Base-by-base conservation (phyloP, 2,113 vertebrate genomes). In the Actenoides lindsayi region DNA sequence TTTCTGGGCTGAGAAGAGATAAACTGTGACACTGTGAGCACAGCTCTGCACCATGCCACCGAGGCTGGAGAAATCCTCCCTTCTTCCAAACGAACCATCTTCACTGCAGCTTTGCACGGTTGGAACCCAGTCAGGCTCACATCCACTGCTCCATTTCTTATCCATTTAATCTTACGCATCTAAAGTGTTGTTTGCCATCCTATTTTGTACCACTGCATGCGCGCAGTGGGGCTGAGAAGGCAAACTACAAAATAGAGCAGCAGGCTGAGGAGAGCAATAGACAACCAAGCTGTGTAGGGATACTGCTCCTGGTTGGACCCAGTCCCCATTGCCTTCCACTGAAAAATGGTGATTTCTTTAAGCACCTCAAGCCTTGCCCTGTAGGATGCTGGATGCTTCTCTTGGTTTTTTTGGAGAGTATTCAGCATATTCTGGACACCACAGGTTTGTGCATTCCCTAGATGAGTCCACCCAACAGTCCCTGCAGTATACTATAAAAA, bases 121-220 rank as follows among this genome's bases (percentile, higher is more conserved):
- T 35, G n/a, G 6, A 53, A 81, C 14, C 42, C 68, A 51, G 21
- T 51, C 71, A 60, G 24, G 27, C 14, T 37, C 25, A 28, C 11
- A 24, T 5, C 0, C 0, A 16, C 31, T 50, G n/a, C 20, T 81
- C 35, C 1, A 0, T 5, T 8, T 91, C 71, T 80, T 46, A 70
- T 28, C 33, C 20, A 10, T 57, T 74, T 42, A 33, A 50, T 50
- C 35, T 28, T 21, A 41, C 4, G 7, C 31, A 46, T 62, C 56
- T 25, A 15, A 77, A 87, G 30, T 10, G 33, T 11, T 57, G n/a
- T n/a, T 59, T 75, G 77, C 57, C 74, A 51, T 46, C 44, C 25
- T 70, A 9, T 39, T 56, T 73, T 5, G 0, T 35, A 20, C 53
- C 56, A 39, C 48, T 87, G 51, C 24, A 6, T 28, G n/a, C 25